phyloP scores from a whole-genome alignment of 2,113 vertebrate species.

The Limnothrissa miodon region DNA sequence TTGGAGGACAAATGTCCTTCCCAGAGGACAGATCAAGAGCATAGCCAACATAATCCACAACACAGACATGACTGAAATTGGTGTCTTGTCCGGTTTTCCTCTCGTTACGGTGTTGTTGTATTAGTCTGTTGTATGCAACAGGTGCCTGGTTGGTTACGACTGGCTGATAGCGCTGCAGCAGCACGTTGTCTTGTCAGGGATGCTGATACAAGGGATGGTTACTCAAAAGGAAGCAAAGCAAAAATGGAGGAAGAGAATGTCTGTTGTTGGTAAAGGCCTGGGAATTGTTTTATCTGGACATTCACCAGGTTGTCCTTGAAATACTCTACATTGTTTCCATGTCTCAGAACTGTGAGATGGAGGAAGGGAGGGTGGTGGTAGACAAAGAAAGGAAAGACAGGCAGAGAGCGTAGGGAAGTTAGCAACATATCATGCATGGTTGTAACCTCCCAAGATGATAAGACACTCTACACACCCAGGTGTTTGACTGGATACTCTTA shows the following conservation, averaged over 20 bases:
- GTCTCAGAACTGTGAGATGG: conserved; percentile 61
- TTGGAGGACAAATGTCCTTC: conserved; percentile 56
- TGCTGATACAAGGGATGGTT: conserved; percentile 30
- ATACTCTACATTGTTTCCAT: conserved; percentile 72
- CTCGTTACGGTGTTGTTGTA: background rate
- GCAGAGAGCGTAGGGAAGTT: conserved; percentile 17
- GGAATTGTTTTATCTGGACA: conserved; percentile 72
- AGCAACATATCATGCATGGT: conserved; percentile 19
- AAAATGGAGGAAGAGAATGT: conserved; percentile 12
- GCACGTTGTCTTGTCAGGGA: conserved; percentile 28
- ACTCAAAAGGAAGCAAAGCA: background rate
- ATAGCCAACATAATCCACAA: conserved; percentile 29
- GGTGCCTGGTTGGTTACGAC: background rate
- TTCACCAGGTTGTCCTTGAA: conserved; percentile 67
- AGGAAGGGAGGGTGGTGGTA: conserved; percentile 27
- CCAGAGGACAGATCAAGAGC: conserved; percentile 55
- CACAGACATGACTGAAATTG: conserved; percentile 54
- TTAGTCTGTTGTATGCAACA: background rate
- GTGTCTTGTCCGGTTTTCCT: background rate
- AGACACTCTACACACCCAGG: conserved; percentile 4
- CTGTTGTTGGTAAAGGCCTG: conserved; percentile 62
- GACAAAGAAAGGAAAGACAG: conserved; percentile 22
- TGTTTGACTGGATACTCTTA: background rate
- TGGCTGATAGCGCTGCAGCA: background rate
- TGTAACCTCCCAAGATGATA: background rate